Evolutionary conservation across 2,888 invertebrate species (phyloP).

Genomic region (Hedya salicella): DNA sequence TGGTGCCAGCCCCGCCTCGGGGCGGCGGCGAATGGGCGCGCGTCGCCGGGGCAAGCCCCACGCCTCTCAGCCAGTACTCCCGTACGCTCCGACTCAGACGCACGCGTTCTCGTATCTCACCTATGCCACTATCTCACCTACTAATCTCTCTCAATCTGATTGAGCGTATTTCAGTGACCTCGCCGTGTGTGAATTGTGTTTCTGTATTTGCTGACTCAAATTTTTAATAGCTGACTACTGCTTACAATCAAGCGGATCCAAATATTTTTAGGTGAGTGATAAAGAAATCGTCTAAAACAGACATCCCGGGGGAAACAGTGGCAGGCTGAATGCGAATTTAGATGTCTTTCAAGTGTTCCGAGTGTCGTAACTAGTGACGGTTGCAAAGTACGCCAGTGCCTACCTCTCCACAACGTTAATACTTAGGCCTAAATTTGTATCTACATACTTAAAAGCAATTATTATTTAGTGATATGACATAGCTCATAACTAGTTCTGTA

Average conservation of each 20-base stretch:
- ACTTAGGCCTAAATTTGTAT: no score
- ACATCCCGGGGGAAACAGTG: neutral
- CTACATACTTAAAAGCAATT: no score
- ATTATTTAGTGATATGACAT: no score
- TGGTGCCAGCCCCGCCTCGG: constrained; percentile 47
- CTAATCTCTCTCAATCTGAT: constrained; percentile 27
- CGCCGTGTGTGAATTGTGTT: constrained; percentile 38
- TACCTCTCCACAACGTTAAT: no score
- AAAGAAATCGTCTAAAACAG: neutral
- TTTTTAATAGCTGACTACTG: neutral
- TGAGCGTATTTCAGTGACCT: constrained; percentile 29
- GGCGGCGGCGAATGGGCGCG: constrained; percentile 46
- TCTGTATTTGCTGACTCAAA: constrained; percentile 4
- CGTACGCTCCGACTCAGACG: constrained; percentile 59
- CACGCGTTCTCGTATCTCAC: constrained; percentile 58
- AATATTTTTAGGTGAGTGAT: constrained; percentile 27
- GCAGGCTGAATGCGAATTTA: neutral
- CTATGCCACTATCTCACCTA: constrained; percentile 46
- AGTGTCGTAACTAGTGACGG: no score
- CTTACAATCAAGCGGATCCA: constrained; percentile 23
- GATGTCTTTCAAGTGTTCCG: neutral
- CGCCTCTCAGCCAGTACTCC: constrained; percentile 58
- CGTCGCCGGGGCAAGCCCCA: constrained; percentile 48
- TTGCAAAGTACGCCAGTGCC: no score
- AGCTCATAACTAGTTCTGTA: no score